Evolutionary conservation across 30 jellyfish, hydroid and myxozoan genomes (phyloP), one percentile per base, ranked within the genome.

Genomic region (Mastigias papua): DNA sequence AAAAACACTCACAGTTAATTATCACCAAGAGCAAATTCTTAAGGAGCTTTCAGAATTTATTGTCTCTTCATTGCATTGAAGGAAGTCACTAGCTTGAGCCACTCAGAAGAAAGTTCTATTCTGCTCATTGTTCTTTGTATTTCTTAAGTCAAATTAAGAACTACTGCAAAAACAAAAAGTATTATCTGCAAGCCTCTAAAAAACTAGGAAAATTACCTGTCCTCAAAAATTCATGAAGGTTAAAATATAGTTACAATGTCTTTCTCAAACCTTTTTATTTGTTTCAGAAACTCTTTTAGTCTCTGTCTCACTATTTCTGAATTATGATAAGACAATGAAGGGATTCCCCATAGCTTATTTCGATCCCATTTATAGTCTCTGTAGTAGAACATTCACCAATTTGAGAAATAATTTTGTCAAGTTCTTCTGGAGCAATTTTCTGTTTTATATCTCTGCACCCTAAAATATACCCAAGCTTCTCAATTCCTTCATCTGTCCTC

Each of bases 41-140:
- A 83, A 51, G 34, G 86, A 83, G 21, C 26, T 69, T 0, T 72
- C 92, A 28, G 92, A 83, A 30, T 83, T 76, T 81, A 50, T 83
- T 46, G 16, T 29, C 11, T 50, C 86, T 7, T 50, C 58, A 67
- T 9, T 83, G 71, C 86, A 83, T n/a, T 70, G 63, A 77, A 49
- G 15, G n/a, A 34, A 10, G 2, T 73, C 15, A 16, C 15, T 11
- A n/a, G n/a, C n/a, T n/a, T n/a, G n/a, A n/a, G n/a, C n/a, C n/a
- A n/a, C n/a, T n/a, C n/a, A n/a, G n/a, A n/a, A n/a, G n/a, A n/a
- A n/a, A n/a, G n/a, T n/a, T n/a, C n/a, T n/a, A n/a, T n/a, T n/a
- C n/a, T n/a, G n/a, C n/a, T n/a, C n/a, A n/a, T n/a, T n/a, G n/a
- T n/a, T n/a, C n/a, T n/a, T n/a, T n/a, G n/a, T n/a, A n/a, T n/a